Base-by-base conservation (phyloP, 2,113 vertebrate genomes). In the Plecturocebus donacophilus region DNA sequence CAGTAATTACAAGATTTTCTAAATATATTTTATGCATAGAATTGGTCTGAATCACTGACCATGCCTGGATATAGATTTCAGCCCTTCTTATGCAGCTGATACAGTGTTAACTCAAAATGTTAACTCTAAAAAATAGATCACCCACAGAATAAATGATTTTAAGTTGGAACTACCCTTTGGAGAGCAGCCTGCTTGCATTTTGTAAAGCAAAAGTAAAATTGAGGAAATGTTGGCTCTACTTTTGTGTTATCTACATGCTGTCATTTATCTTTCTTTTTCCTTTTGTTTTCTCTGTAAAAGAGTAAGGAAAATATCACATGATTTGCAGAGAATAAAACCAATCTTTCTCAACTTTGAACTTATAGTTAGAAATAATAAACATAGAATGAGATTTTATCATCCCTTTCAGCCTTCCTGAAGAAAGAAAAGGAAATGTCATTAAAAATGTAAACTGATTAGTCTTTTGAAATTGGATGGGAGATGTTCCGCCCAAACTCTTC, bases 341-440 rank as follows among this genome's bases (percentile, higher is more conserved):
- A 94, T 71, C 94, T 75, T 79, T 77, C 70, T 71, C 82, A 96
- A 87, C 91, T 98, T 97, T 97, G 96, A 96, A 85, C 52, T 96
- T 73, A 80, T 3, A 90, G 47, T 90, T 94, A 90, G 77, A 97
- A 97, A 75, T 94, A 98, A 98, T 79, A 96, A 97, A 61, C 56
- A 87, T 1, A 96, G 80, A 96, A 97, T 97, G 93, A 98, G 96
- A 97, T 56, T n/a, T 92, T 97, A 98, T 93, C 87, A 96, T 95
- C 79, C 80, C 71, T 80, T 68, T 92, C 84, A 76, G n/a, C 42
- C 56, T 97, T 56, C 0, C 21, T 49, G 77, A 64, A 96, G 86
- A 97, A 97, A 97, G 42, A 97, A 98, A 98, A 98, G 54, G 77
- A 95, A 98, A 95, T 97, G 54, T 84, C 82, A 98, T 96, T 96